Percentiles rank a stretch among this genome's conserved stretches.
Conservation (phyloP, 2,113 vertebrate genomes). For the Oryzias celebensis region DNA sequence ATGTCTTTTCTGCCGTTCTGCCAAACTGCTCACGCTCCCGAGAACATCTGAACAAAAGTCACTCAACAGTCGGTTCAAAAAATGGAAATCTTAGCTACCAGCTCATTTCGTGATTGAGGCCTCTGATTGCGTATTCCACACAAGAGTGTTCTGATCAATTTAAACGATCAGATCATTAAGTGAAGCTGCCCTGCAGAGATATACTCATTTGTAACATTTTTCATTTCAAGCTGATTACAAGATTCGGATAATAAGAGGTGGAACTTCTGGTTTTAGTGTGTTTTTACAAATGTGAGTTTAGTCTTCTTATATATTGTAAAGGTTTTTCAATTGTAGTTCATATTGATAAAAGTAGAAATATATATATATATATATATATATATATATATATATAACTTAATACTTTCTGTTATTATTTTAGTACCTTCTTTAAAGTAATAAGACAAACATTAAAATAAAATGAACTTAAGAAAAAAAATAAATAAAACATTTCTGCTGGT, state of each 20-base stretch:
- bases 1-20: neutral
- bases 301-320: too few relatives aligned
- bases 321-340: too few relatives aligned
- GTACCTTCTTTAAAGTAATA: too few relatives aligned
- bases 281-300: neutral
- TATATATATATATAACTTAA: too few relatives aligned
- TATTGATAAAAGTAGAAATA: too few relatives aligned
- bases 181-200: conserved; percentile 50
- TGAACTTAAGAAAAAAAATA: too few relatives aligned
- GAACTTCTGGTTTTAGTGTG: conserved; percentile 7
- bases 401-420: too few relatives aligned
- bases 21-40: neutral
- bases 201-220: conserved; percentile 47
- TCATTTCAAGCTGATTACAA: conserved; percentile 52
- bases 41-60: conserved; percentile 23
- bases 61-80: conserved; percentile 15
- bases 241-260: conserved; percentile 32
- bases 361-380: too few relatives aligned
- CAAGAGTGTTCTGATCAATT: conserved; percentile 60
- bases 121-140: conserved; percentile 51
- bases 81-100: conserved; percentile 25
- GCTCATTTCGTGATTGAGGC: conserved; percentile 44
- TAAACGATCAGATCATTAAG: conserved; percentile 61
- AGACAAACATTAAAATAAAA: too few relatives aligned
- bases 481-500: too few relatives aligned